Base-by-base conservation (phyloP, 2,888 invertebrate genomes). In the Yponomeuta evonymella region DNA sequence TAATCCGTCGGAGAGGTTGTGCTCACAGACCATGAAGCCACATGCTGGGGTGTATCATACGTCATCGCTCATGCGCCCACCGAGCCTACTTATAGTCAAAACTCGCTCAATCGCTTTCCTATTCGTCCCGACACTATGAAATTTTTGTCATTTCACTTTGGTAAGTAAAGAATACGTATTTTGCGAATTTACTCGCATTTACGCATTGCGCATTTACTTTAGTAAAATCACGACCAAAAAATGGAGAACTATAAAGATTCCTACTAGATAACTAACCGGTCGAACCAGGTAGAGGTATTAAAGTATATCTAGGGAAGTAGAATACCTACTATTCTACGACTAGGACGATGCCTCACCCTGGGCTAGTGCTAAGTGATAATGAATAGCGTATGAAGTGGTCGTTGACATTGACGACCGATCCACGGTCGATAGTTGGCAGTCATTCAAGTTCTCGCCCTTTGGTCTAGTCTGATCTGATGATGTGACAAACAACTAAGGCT, bases 371-470 rank as follows among this genome's bases (percentile, higher is more conserved):
- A 65, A 65, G 65, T 65, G 65, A 65, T 29, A 65, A 29, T 65
- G 65, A 65, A 65, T 65, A 65, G 65, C 65, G 29, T 43, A 43
- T 15, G 65, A 65, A 33, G 30, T 12, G 65, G 29, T 65, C 65
- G 65, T 65, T 65, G 65, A 65, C 65, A 65, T 65, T 65, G 65
- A 30, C 65, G 65, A 65, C 33, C 65, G 51, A 15, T 58, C 12
- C 65, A 29, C 65, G 65, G 65, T 65, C 65, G 65, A 65, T 65
- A 29, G 30, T 65, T 65, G 65, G 65, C 65, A 65, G 65, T 33
- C 65, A 29, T 65, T 65, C 65, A 65, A 65, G 65, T 12, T 29
- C 65, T 30, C 65, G 29, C 65, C 65, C 65, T 30, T 30, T 33
- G 65, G 65, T 30, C 51, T 58, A 33, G 65, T 58, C 51, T 58